Evolutionary conservation across 1,140 invertebrate genomes (phyloP), one percentile per base, ranked within the genome.

Genomic region (Cotesia typhae): DNA sequence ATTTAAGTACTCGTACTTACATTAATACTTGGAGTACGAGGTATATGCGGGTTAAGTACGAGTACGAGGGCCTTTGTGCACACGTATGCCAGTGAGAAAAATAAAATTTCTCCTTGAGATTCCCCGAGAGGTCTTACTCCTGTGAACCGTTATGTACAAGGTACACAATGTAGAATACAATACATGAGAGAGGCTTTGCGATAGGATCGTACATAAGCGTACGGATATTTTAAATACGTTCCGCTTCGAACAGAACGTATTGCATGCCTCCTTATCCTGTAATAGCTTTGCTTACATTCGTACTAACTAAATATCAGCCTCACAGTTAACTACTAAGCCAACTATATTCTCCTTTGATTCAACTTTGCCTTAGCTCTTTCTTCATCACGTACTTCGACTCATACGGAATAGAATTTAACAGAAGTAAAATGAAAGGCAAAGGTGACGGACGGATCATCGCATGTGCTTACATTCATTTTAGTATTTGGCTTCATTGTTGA

Each of bases 391-490:
- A 28, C 28, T 28, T 28, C 2, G 1, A 28, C 28, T 28, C 28
- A 28, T 28, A 28, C 28, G 28, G 28, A 28, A 28, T 28, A 28
- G 28, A 28, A 28, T 28, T 28, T 28, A 28, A 28, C 20, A 17
- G n/a, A 17, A n/a, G 59, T 20, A 55, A 14, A 53, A 64, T 52
- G 28, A 75, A 65, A 71, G 72, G 75, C 28, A 77, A 74, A 78
- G 51, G 17, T 55, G 66, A 28, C 53, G 66, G 66, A 28, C 53
- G 66, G 72, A 74, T 73, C 73, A 81, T 82, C 75, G 71, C 70
- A 52, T 71, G 74, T 65, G 74, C 76, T 28, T 41, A 20, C 10
- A 35, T 4, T 28, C 28, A 28, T 28, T 28, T 28, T 28, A 2
- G 28, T 28, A 2, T 28, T 28, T 3, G 28, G 28, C 28, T 28